Evolutionary conservation across 23 tunicate genomes (phyloP).

Genomic region (Oikopleura vanhoeffeni): DNA sequence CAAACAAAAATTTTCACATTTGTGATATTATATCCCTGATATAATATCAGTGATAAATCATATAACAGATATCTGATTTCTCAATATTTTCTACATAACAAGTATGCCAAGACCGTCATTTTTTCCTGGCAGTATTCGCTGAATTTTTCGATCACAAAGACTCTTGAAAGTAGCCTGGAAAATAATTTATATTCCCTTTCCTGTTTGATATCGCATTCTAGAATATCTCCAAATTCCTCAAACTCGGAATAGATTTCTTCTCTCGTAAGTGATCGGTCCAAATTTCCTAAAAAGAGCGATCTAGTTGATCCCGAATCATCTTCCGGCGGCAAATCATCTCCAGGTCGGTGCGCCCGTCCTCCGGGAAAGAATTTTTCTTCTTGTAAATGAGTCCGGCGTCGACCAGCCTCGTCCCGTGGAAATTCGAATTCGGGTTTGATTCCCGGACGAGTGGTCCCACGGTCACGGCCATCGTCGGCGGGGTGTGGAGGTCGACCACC

Average conservation of each 20-base stretch:
- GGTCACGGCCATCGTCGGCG: background rate
- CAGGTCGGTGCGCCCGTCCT: slow-evolving; percentile 6
- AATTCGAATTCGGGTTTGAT: slow-evolving; percentile 13
- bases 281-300: slow-evolving; percentile 52
- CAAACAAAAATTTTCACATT: no score
- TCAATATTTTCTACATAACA: no score
- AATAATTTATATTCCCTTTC: no score
- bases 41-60: no score
- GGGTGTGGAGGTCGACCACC: background rate
- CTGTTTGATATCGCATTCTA: slow-evolving; percentile 12
- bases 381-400: background rate
- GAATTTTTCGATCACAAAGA: no score
- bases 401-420: slow-evolving; percentile 11
- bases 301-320: slow-evolving; percentile 89
- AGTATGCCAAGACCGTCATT: no score
- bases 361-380: slow-evolving; percentile 11
- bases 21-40: no score
- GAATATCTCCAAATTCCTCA: slow-evolving; percentile 65
- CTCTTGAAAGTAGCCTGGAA: no score
- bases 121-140: no score
- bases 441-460: background rate
- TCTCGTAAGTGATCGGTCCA: background rate
- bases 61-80: no score
- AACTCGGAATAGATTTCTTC: slow-evolving; percentile 44
- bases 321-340: slow-evolving; percentile 51